Percentiles rank a stretch among this genome's conserved stretches.
Conservation (phyloP, 2,113 vertebrate species). For the Boleophthalmus pectinirostris region DNA sequence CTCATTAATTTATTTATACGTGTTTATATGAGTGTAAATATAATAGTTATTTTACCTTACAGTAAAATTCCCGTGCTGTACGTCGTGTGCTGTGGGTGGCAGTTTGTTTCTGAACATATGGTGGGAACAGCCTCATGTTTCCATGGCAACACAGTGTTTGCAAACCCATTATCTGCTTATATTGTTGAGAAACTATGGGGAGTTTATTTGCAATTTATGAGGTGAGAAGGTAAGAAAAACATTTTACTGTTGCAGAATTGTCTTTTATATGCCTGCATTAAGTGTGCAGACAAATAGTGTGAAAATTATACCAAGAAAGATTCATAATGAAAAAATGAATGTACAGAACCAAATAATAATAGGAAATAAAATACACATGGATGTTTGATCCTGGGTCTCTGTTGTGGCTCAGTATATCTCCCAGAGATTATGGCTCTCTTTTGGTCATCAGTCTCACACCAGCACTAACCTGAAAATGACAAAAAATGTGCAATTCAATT, state of each 20-base stretch:
- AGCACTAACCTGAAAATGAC: not conserved
- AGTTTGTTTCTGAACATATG: conserved; percentile 64
- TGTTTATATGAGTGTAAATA: too few relatives aligned
- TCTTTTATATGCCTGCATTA: too few relatives aligned
- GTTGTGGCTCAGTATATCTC: conserved; percentile 34
- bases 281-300: too few relatives aligned
- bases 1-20: too few relatives aligned
- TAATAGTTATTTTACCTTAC: not conserved
- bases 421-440: conserved; percentile 34
- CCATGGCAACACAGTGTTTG: conserved; percentile 74
- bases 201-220: not conserved
- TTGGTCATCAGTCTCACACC: conserved; percentile 31
- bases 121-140: conserved; percentile 54
- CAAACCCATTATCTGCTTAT: conserved; percentile 37
- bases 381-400: conserved; percentile 44
- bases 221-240: not conserved
- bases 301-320: too few relatives aligned
- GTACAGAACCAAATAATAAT: not conserved
- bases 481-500: not conserved
- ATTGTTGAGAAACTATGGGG: conserved; percentile 2
- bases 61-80: not conserved
- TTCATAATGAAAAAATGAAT: not conserved
- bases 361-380: not conserved
- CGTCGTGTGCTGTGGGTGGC: not conserved
- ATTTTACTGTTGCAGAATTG: too few relatives aligned